Base-by-base conservation (phyloP, 1,140 invertebrate species). In the Rhyzopertha dominica region DNA sequence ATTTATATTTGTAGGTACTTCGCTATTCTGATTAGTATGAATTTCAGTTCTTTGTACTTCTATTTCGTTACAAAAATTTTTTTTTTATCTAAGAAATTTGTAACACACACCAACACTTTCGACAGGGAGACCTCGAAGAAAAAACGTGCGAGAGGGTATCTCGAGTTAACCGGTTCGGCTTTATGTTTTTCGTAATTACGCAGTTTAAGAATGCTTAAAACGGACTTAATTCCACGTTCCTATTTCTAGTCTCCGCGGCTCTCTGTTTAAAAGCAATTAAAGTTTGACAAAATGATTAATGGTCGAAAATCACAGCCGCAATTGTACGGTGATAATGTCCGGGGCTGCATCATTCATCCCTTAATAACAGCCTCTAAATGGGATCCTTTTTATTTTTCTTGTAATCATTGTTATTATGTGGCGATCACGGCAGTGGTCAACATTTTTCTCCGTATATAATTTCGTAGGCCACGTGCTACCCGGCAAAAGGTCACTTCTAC, bases 211-310 rank as follows among this genome's bases (percentile, higher is more conserved):
- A 25, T 38, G 20, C 25, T 26, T 26, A 40, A 40, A 37, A 26
- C 32, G 13, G 16, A 38, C 3, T 46, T 39, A 46, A 46, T 46
- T 17, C 18, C 23, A 40, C 17, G 23, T 40, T 32, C 25, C 25
- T 23, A 23, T 29, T 29, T 46, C 22, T 39, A 40, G 36, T 30
- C n/a, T n/a, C 38, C 3, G 43, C 24, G 18, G 39, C 17, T 20
- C 28, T 30, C 31, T 41, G 22, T 40, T 37, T 43, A 22, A 25
- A 43, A 35, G 46, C 44, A 55, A 55, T 55, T 55, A 52, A 49
- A 43, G 44, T 49, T 49, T 52, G 49, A 55, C 49, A 55, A 55
- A 52, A 52, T 55, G 53, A 55, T 55, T 52, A 55, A 55, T 55
- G 51, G 49, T 31, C 37, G 29, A 46, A 31, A 53, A 52, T 28